These are phyloP conservation scores for Carassius auratus DNA, from an alignment of 2,113 vertebrate genomes.

Conservation along the genomic window DNA sequence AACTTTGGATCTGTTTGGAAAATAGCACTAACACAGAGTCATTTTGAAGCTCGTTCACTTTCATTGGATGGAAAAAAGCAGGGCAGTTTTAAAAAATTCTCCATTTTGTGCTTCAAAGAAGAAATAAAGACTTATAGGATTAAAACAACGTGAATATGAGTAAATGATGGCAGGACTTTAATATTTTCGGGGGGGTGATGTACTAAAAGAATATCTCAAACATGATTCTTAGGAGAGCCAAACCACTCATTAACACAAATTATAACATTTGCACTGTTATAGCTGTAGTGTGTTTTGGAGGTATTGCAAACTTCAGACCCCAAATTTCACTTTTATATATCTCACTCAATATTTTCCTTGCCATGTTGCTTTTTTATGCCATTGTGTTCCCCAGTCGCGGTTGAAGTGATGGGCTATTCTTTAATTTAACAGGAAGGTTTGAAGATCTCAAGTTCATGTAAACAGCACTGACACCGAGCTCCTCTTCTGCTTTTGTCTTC, in stretches of 20 bases:
- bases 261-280: neutral
- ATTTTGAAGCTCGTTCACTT: neutral
- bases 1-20: neutral
- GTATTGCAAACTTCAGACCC: neutral
- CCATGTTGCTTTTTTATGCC: neutral
- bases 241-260: neutral
- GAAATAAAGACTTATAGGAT: too few relatives aligned
- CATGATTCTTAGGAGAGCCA: neutral
- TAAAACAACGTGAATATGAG: too few relatives aligned
- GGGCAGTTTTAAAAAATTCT: too few relatives aligned
- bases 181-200: too few relatives aligned
- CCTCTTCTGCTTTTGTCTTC: constrained; percentile 17
- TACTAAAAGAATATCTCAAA: too few relatives aligned
- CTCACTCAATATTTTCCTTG: neutral
- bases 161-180: too few relatives aligned
- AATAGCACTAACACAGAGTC: too few relatives aligned
- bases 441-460: constrained; percentile 45
- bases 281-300: neutral
- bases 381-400: neutral
- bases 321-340: neutral
- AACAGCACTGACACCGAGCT: constrained; percentile 46
- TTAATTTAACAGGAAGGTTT: constrained; percentile 33
- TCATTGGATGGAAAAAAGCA: neutral
- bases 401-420: neutral
- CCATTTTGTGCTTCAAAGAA: too few relatives aligned